These are phyloP conservation scores for Numenius phaeopus DNA, from an alignment of 2,797 vertebrate genomes.

Conservation along the genomic window DNA sequence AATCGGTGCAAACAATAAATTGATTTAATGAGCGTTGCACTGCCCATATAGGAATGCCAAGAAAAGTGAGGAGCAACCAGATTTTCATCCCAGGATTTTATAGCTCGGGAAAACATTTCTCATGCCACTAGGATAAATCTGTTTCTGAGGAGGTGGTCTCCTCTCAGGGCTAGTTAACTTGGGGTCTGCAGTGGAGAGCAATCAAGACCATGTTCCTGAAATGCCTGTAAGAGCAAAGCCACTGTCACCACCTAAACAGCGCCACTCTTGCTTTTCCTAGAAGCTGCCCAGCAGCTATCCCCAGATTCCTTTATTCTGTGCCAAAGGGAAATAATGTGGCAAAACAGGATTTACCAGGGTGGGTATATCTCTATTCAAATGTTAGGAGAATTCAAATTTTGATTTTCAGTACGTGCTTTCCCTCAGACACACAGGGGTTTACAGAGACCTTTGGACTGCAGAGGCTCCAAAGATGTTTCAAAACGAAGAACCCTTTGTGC, in stretches of 20 bases:
- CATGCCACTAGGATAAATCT: background rate
- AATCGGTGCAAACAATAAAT: background rate
- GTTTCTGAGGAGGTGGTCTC: background rate
- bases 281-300: background rate
- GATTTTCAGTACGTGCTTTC: background rate
- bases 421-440: background rate
- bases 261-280: background rate
- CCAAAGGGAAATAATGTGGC: background rate
- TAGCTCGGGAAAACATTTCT: background rate
- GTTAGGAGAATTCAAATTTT: background rate
- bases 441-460: background rate
- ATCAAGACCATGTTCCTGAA: background rate
- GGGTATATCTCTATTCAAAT: background rate
- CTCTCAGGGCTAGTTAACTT: background rate
- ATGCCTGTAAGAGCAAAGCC: background rate
- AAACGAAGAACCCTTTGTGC: background rate
- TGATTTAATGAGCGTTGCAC: background rate
- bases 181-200: background rate
- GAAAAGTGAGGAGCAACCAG: background rate
- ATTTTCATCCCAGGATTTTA: background rate
- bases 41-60: background rate
- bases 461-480: background rate
- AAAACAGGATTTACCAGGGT: slow-evolving; percentile 12
- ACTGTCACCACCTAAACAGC: background rate
- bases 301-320: background rate